Base-by-base conservation (phyloP, 2,797 vertebrate genomes). In the Platyrinchus mystaceus region DNA sequence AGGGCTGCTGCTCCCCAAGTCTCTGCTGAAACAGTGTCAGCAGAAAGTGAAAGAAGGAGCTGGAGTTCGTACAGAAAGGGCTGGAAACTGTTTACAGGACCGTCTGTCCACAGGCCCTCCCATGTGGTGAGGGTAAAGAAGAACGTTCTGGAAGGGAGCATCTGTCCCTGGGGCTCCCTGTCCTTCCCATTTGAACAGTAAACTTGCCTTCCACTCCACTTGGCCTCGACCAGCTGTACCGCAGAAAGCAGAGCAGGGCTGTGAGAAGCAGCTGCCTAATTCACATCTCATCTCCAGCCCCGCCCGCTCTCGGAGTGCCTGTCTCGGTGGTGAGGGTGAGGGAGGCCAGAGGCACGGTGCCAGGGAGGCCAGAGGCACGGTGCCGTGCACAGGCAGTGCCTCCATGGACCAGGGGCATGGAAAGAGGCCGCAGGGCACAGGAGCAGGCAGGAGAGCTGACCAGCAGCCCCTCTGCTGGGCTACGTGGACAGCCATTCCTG, bases 331-430 rank as follows among this genome's bases (percentile, higher is more conserved):
- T 9, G n/a, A 37, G 47, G 10, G 11, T 0, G 7, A 10, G 14
- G 24, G 43, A n/a, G 37, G 36, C 19, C 47, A 37, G 47, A 28
- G 34, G 39, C 37, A 16, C 0, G 12, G 55, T 3, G 36, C 47
- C 49, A 41, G 14, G 24, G 43, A n/a, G 37, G 36, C 19, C 47
- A 37, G 47, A 28, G 34, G 39, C 37, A 16, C 0, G 12, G 55
- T 3, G 36, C 47, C 49, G 17, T 30, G 63, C 16, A 0, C 36
- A 4, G 20, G 39, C 6, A 14, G 30, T 1, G 14, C 2, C 1
- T 0, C 5, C 7, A 0, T 0, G 5, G 34, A 8, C 12, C 41
- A 2, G 20, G 7, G 27, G 19, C 23, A 3, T 0, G 5, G 39
- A 8, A 13, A 9, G 22, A 37, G 63, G 23, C 68, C 0, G 1